Base-by-base conservation (phyloP, 1,140 invertebrate species). In the Aradophagus sp. region DNA sequence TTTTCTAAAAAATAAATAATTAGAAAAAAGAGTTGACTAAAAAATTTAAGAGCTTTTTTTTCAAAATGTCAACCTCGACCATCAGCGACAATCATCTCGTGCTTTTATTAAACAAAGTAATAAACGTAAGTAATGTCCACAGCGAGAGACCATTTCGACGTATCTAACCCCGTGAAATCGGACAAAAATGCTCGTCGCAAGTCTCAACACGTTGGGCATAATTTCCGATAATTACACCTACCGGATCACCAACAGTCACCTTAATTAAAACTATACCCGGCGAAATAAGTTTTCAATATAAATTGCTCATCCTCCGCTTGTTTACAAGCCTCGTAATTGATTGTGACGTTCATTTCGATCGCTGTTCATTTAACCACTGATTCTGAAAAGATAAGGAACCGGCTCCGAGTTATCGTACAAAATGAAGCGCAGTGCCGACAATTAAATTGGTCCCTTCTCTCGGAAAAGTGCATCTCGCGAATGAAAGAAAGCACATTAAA, bases 271-370 rank as follows among this genome's bases (percentile, higher is more conserved):
- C n/a, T 29, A 27, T 36, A 26, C 13, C 36, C 39, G 27, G 8
- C 13, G 48, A 42, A 68, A 59, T 68, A 68, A 68, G 41, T 59
- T 59, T 39, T 31, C 32, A 38, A 44, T 53, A 48, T 69, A 69
- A 69, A 32, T 62, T 61, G 66, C 56, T 39, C 39, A 29, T 53
- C 39, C 12, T 15, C 14, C 14, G 23, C 48, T 47, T 61, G 66
- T 69, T 69, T 62, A 61, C 66, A 61, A 69, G 56, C 6, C 34
- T 15, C 12, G 35, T 69, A 69, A 69, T 69, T 69, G 44, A 69
- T 69, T 55, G 31, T 41, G 56, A 61, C 41, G 48, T 61, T 61
- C 55, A 69, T 69, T 61, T 48, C 48, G 15, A 55, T 61, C 35
- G 20, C 19, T 26, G 45, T 56, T 48, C 61, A 53, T 69, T 69